Base-by-base conservation (phyloP, 2,888 invertebrate genomes). In the Malthinus seriepunctatus region DNA sequence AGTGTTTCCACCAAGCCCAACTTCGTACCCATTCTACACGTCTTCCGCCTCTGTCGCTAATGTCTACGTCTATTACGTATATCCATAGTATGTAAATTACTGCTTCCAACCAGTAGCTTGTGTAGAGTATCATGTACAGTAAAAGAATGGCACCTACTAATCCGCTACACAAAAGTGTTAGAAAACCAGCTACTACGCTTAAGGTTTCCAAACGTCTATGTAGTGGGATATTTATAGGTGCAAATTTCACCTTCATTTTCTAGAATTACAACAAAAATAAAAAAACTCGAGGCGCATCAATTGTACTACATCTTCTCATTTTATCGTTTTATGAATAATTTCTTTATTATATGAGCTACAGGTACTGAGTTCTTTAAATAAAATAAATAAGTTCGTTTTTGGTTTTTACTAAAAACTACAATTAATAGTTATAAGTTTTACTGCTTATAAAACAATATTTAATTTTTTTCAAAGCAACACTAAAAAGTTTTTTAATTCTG, bases 161-260 rank as follows among this genome's bases (percentile, higher is more conserved):
- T 48, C 86, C 84, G 3, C 88, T 84, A 35, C 85, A 80, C 64
- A 86, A 76, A 67, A 93, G 84, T 15, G 86, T 79, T 54, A 86
- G 77, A 62, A 93, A 86, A 86, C 90, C 93, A 45, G 83, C 79
- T 0, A 84, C 84, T 9, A 90, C 92, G 0, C 89, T 88, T 7
- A 94, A 74, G 3, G 95, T 96, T 77, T 97, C 92, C 8, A 95
- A 79, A 3, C 97, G 86, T 8, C 96, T 82, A 10, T 85, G 79
- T 54, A 89, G 72, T 0, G 96, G 94, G 6, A 94, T 82, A 65
- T 85, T 80, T 31, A 90, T 71, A 0, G 97, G 96, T 0, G 95
- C 96, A 82, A 95, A 95, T 78, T 93, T 84, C 23, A 23, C 23
- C 23, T 23, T 23, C 23, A 23, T 23, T 23, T 23, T 23, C 5